Evolutionary conservation across 1,140 invertebrate genomes (phyloP), one percentile per base, ranked within the genome.

Genomic region (Scylla paramamosain): DNA sequence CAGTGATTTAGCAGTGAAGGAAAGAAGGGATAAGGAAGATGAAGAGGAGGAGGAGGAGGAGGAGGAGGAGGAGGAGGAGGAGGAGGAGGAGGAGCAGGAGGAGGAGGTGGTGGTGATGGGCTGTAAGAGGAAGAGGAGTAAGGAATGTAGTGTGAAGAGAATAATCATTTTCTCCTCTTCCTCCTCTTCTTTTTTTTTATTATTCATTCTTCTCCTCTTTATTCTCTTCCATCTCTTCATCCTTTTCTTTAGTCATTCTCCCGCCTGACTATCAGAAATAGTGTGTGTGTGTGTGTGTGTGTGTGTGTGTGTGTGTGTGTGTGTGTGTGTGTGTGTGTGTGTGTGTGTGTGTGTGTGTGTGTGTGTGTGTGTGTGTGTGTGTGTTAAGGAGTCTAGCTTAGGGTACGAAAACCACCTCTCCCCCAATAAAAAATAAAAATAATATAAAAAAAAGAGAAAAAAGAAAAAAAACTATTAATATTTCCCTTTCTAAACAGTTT

Each of bases 241-340:
- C 84, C 84, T n/a, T 28, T 28, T 29, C n/a, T 16, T 39, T n/a
- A 12, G 0, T 39, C 0, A 87, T 29, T 87, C 2, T 10, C 83
- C 2, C 32, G n/a, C n/a, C n/a, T n/a, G n/a, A n/a, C n/a, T n/a
- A n/a, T n/a, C n/a, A n/a, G n/a, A n/a, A n/a, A n/a, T n/a, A n/a
- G n/a, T n/a, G n/a, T 87, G 39, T 12, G 39, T 90, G 39, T 90
- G 88, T 90, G 39, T 25, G 88, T 90, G 88, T 29, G 88, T 90
- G 88, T 90, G 88, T 45, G 87, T 89, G 87, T 89, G 20, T 10
- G 87, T 45, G 32, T 10, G 87, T 25, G 88, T 48, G 88, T 25
- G 39, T 39, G 39, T 20, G 88, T 52, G 39, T 29, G 28, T 28
- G 32, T 20, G 88, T 39, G 88, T 90, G 88, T 16, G 48, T 90